Base-by-base conservation (phyloP, 2,797 vertebrate species). In the Pangasius macronema region DNA sequence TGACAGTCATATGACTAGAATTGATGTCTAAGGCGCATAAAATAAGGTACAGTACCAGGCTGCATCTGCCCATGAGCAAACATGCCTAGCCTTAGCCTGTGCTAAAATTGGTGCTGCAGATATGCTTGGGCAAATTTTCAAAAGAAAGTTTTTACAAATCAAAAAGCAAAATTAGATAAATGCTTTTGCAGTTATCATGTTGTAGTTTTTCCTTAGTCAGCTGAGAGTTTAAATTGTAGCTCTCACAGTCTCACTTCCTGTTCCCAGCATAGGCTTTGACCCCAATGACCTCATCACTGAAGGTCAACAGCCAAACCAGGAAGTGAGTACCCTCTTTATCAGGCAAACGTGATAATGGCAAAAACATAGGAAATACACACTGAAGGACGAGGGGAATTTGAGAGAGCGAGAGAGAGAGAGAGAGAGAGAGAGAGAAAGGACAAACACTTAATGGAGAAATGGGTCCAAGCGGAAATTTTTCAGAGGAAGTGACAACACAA, bases 291-390 rank as follows among this genome's bases (percentile, higher is more conserved):
- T 87, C 87, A 84, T 87, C 87, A 86, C 89, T 86, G 72, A 89
- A 88, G 87, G 87, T 88, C 89, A 91, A 84, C 65, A 82, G 61
- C 83, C 86, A 88, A 87, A 91, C 87, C 75, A 91, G 93, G 93
- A 94, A 92, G 91, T 86, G 81, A 87, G 81, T 73, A 68, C 86
- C 76, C 90, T 92, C 89, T 91, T 86, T 92, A 93, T 92, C 91
- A 91, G 87, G 87, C 92, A 92, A 92, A 91, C 91, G 91, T 88
- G 82, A 89, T 91, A 93, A 92, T 89, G 89, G 88, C 49, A 85
- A 89, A 84, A 84, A 87, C 83, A 51, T 68, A 92, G 92, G 93
- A 95, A 94, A 91, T 68, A 86, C 89, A 86, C 85, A 87, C 86
- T 89, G 89, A 92, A 86, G n/a, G 88, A 92, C 9, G 33, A 73